Base-by-base conservation (phyloP, 2,888 invertebrate genomes). In the Callinectes sapidus region DNA sequence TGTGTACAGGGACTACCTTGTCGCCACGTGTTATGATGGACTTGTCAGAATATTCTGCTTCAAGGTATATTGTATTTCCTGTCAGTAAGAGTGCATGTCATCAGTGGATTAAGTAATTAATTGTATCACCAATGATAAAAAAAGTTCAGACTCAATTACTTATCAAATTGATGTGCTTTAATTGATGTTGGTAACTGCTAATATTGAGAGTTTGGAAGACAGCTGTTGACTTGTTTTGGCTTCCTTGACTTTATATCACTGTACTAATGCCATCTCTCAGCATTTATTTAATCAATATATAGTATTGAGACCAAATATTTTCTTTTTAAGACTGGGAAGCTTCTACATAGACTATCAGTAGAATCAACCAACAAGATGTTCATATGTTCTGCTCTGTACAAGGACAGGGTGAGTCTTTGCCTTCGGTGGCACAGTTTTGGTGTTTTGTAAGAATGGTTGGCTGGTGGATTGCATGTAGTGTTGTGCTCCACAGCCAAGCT, bases 11-110 rank as follows among this genome's bases (percentile, higher is more conserved):
- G 91, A 90, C 55, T 90, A 86, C 23, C 61, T 94, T 14, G 39
- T 92, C 23, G 92, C 94, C 71, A 94, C 91, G 0, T 94, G 94
- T 66, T 94, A 94, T 81, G 94, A 94, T 42, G 94, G 94, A 32
- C 77, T 91, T 14, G 77, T 94, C 48, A 88, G 94, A 48, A 91
- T 94, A 89, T 92, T 94, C 85, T 92, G 89, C 39, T 54, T 94
- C 28, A 87, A 89, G 90, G 94, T 94, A 87, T 6, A 87, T 55
- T 77, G n/a, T 35, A 8, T 16, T 16, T 81, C 10, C 55, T 54
- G 28, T 48, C 54, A 8, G 1, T 35, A 16, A 81, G 35, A 18
- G 8, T 48, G 10, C 8, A 48, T 48, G 10, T 48, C 5, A 39
- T 39, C 39, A 39, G 10, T 48, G 48, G 48, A 48, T 10, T 8